These are phyloP conservation scores for Maccullochella peelii DNA, from an alignment of 2,113 vertebrate genomes.

Conservation along the genomic window DNA sequence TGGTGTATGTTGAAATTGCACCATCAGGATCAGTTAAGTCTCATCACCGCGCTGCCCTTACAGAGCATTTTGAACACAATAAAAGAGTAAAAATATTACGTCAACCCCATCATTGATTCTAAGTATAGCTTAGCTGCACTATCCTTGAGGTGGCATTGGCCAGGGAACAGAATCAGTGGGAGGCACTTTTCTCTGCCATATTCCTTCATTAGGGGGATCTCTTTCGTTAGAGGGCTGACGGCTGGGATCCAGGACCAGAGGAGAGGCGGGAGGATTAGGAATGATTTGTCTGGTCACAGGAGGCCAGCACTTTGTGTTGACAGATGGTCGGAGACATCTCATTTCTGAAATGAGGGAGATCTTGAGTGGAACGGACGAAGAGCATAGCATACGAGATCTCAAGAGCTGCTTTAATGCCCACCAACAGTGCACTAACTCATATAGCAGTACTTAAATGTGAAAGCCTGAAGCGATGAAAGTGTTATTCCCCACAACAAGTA, in stretches of 20 bases:
- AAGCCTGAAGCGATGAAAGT: constrained; percentile 33
- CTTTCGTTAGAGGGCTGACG: constrained; percentile 50
- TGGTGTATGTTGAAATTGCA: constrained; percentile 42
- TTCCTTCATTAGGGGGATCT: constrained; percentile 65
- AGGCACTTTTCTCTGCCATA: constrained; percentile 69
- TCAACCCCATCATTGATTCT: constrained; percentile 46
- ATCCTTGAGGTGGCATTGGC: constrained; percentile 71
- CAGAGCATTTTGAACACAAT: constrained; percentile 37
- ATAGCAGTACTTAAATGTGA: constrained; percentile 42
- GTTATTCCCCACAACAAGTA: constrained; percentile 40
- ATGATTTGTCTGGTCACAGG: constrained; percentile 65
- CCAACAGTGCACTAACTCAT: constrained; percentile 46
- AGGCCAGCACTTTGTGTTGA: constrained; percentile 56
- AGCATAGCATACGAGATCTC: constrained; percentile 35
- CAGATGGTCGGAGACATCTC: constrained; percentile 72
- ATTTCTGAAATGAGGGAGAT: constrained; percentile 65
- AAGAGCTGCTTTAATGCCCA: constrained; percentile 46
- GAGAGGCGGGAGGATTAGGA: constrained; percentile 58
- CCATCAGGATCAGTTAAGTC: constrained; percentile 49
- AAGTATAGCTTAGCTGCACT: constrained; percentile 61
- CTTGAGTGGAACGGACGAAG: constrained; percentile 47
- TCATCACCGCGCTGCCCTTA: neutral
- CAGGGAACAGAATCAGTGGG: constrained; percentile 65
- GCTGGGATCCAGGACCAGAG: constrained; percentile 52
- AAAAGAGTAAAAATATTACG: constrained; percentile 42